These are phyloP conservation scores for Chiroxiphia lanceolata DNA, from an alignment of 2,797 vertebrate genomes.

Conservation along the genomic window DNA sequence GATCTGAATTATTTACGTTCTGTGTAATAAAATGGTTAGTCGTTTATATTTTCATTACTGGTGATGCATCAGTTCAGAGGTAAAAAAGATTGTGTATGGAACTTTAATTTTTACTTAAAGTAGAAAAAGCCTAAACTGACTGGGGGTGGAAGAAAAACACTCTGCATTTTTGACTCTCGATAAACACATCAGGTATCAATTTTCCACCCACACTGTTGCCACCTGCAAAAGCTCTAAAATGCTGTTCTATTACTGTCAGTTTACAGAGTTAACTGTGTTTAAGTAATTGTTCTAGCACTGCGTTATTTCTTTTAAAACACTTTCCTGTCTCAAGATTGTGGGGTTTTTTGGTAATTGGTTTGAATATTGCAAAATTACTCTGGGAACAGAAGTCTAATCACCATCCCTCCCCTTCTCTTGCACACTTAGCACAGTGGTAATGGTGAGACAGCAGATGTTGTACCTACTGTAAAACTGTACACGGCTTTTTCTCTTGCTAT, in stretches of 20 bases:
- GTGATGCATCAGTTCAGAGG: not conserved
- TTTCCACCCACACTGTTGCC: conserved; percentile 20
- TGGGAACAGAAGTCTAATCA: not conserved
- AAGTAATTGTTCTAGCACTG: not conserved
- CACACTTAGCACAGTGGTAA: not conserved
- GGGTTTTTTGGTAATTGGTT: not conserved
- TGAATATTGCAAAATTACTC: not conserved
- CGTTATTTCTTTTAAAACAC: not conserved
- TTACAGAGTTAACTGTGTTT: not conserved
- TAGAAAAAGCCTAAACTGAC: not conserved
- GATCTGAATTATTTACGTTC: not conserved
- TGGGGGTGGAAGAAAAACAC: not conserved
- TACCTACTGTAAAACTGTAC: not conserved
- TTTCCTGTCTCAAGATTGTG: not conserved
- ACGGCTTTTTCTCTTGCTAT: not conserved
- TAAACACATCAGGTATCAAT: not conserved
- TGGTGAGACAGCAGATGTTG: not conserved
- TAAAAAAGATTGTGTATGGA: not conserved
- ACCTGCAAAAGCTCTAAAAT: conserved; percentile 5
- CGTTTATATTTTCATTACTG: not conserved
- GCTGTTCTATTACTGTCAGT: not conserved
- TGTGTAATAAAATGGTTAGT: not conserved
- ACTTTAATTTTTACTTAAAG: not conserved
- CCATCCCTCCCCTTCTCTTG: not conserved
- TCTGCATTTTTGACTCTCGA: not conserved